Base-by-base conservation (phyloP, 2,888 invertebrate genomes). In the Ferrisia virgata region DNA sequence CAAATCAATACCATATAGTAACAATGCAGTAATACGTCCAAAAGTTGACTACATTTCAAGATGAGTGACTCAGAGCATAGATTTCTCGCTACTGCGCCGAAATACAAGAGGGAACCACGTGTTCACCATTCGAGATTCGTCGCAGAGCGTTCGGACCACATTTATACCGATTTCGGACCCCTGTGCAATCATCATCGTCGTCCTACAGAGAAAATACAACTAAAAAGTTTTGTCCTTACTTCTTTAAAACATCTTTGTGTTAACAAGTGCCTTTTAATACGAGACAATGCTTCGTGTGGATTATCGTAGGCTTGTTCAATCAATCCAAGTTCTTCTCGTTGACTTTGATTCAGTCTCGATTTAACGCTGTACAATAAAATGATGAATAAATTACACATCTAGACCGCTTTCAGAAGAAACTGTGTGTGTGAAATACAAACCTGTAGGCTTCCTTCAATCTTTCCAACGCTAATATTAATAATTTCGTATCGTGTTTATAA, bases 261-360 rank as follows among this genome's bases (percentile, higher is more conserved):
- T 5, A 99, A 91, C 88, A 99, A 91, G 90, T 99, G 99, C 92
- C 99, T 96, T 89, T 99, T 99, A 88, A 99, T 99, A 88, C 99
- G 94, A 0, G 99, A 99, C 86, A 99, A 89, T 0, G 99, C 99
- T 89, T 99, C 99, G 88, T 99, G 99, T 33, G 99, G 99, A 90
- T 99, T 99, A 88, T 99, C 99, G 87, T 99, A 99, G 0, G 99
- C 99, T 89, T 99, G 99, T 89, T 99, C 99, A 86, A 99, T 99
- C 76, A 99, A 91, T 6, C 99, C 99, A 86, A 99, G 89, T 89
- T 99, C 99, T 89, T 99, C 99, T 86, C 99, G 91, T 89, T 99
- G 99, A 87, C 98, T 98, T 89, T 99, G 99, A 90, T 99, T 99
- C 85, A 99, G 90, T 39, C 99, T 91, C 0, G 97, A 98, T 88